Evolutionary conservation across 1,140 invertebrate species (phyloP).

Genomic region (Holotrichia oblita): DNA sequence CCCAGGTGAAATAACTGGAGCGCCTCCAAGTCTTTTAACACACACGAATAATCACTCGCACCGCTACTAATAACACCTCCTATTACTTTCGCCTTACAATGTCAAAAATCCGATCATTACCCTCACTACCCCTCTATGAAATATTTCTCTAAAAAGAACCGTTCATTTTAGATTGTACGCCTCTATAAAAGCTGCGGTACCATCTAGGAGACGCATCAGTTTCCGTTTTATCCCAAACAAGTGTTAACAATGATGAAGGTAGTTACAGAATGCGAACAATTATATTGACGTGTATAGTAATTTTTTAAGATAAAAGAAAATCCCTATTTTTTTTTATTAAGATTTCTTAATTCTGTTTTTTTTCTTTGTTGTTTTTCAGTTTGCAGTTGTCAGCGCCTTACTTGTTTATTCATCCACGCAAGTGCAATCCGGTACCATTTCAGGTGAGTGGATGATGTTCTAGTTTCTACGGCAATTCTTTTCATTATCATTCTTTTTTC

Average conservation of each 20-base stretch:
- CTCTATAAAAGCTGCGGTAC: slow-evolving; percentile 3
- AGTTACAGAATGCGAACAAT: not conserved
- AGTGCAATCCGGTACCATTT: slow-evolving; percentile 28
- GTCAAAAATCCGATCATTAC: slow-evolving; percentile 32
- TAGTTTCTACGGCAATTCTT: not conserved
- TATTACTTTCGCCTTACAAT: slow-evolving; percentile 24
- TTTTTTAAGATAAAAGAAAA: not conserved
- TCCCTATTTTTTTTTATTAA: not conserved
- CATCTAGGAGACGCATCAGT: slow-evolving; percentile 12
- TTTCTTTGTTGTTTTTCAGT: slow-evolving; percentile 25
- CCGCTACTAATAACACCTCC: not conserved
- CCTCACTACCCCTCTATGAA: slow-evolving; percentile 27
- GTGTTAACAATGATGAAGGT: slow-evolving; percentile 36
- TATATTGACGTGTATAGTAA: not conserved
- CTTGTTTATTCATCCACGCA: slow-evolving; percentile 11
- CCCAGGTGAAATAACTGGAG: slow-evolving; percentile 3
- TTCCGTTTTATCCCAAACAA: not conserved
- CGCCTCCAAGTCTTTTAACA: not conserved
- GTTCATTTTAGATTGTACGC: slow-evolving; percentile 36
- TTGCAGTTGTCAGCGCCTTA: slow-evolving; percentile 28
- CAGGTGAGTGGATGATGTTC: slow-evolving; percentile 1
- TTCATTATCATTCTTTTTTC: not conserved
- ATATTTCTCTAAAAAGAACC: slow-evolving; percentile 32
- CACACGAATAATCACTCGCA: not conserved
- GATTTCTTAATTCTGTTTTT: slow-evolving; percentile 3